Base-by-base conservation (phyloP, 2,113 vertebrate genomes). In the Chelonoidis abingdonii region DNA sequence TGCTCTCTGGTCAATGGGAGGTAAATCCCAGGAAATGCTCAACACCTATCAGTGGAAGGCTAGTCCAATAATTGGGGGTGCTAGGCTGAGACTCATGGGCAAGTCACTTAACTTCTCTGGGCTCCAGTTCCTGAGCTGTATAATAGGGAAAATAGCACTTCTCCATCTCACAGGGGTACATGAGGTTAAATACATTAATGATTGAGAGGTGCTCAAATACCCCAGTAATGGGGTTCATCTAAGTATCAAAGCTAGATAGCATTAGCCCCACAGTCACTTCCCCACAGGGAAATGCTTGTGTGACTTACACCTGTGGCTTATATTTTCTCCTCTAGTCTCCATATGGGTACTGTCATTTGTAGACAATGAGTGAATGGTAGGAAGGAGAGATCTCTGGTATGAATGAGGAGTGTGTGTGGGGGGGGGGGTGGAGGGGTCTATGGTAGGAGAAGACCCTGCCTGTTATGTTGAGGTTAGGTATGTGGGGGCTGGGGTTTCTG, bases 361-460 rank as follows among this genome's bases (percentile, higher is more conserved):
- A 72, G 65, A 19, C 21, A 38, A n/a, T 47, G 75, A 47, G 25
- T 47, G 41, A 27, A 44, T 44, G 38, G 24, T 24, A 47, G 65
- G 35, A 72, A 72, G 65, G n/a, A 22, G 62, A 35, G 29, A 31
- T 35, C 62, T 35, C 31, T 65, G 31, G 7, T 65, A 17, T 65
- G 31, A 65, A n/a, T 65, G 31, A 69, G 35, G 65, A n/a, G 65
- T 22, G 53, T 54, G 12, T 10, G 57, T 11, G 29, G 53, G 12
- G 4, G 57, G 2, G 29, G 3, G 24, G 3, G 53, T 3, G 53
- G 6, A 2, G 6, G 52, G 16, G 31, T 16, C 6, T 35, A 16
- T 65, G 62, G 62, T n/a, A 14, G 3, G 31, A 69, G 62, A 17
- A n/a, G 62, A 35, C 31, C 35, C n/a, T 72, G 65, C 65, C 65